Base-by-base conservation (phyloP, 2,888 invertebrate genomes). In the Magallana nippona region DNA sequence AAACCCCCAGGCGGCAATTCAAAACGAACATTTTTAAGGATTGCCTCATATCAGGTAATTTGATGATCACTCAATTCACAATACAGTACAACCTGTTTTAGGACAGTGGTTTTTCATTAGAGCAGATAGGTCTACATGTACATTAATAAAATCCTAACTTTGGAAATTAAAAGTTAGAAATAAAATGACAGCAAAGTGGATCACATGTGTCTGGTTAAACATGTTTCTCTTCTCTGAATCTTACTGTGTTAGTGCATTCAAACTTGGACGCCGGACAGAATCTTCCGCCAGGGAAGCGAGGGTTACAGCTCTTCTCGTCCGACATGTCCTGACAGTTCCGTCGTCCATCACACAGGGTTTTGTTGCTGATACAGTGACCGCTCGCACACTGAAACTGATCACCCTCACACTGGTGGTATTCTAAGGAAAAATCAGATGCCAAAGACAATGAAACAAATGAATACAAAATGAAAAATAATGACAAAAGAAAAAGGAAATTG, bases 231-330 rank as follows among this genome's bases (percentile, higher is more conserved):
- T 5, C 11, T 27, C 22, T 1, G 11, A 71, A 27, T 15, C 71
- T 22, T 90, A 94, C 95, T 92, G 98, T 97, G 94, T 98, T 98
- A 84, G 96, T 96, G 94, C 98, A 99, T 93, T 98, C 97, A 96
- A 98, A 98, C 91, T 97, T 96, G 85, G 96, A 97, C 89, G 97
- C 97, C 0, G 98, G 97, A 91, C 98, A 99, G 93, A 97, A 98
- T 91, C 97, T 95, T 81, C 97, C 98, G 81, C 96, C 97, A 0
- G 98, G 97, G 95, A 96, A 98, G 55, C 97, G 96, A 0, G 98
- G 97, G 1, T 90, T 85, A 87, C 99, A 99, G 88, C 96, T 97
- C 2, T 58, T 83, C 85, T 94, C 94, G 88, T 94, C 94, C 8
- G 93, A 93, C 3, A 91, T 89, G 77, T 94, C 93, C 5, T 88